These are phyloP conservation scores for Netelia melanura DNA, from an alignment of 2,888 invertebrate species.

Conservation along the genomic window DNA sequence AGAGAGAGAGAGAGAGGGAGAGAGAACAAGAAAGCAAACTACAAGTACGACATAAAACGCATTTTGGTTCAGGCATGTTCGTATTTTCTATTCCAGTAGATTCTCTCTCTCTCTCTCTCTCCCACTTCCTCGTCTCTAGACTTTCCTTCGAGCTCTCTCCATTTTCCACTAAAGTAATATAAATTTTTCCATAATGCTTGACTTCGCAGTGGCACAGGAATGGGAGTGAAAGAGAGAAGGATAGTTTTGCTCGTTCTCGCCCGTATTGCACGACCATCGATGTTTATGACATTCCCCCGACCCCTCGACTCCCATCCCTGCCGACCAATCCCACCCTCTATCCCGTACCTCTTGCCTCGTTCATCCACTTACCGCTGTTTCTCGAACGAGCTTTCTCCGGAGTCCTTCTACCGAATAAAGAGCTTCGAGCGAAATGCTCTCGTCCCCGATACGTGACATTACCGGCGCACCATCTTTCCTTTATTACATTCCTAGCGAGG, in stretches of 20 bases:
- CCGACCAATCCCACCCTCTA: neutral
- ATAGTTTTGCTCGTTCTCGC: slow-evolving; percentile 21
- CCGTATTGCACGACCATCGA: slow-evolving; percentile 24
- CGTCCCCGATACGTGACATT: slow-evolving; percentile 20
- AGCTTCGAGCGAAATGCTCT: slow-evolving; percentile 12
- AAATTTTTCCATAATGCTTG: slow-evolving; percentile 34
- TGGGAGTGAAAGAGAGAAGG: slow-evolving; percentile 10
- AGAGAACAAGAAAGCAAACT: neutral
- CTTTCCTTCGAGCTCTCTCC: slow-evolving; percentile 19
- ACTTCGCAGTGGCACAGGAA: neutral
- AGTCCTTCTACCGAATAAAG: slow-evolving; percentile 20
- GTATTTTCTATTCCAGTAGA: slow-evolving; percentile 54
- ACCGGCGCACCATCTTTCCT: slow-evolving; percentile 51
- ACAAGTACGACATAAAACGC: slow-evolving; percentile 4
- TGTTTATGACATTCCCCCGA: slow-evolving; percentile 40
- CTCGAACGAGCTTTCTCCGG: neutral
- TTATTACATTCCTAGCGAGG: slow-evolving; percentile 63
- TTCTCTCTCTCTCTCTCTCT: neutral
- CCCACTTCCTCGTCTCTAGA: neutral
- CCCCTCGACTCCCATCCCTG: slow-evolving; percentile 33
- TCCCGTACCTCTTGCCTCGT: neutral
- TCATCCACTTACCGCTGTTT: neutral
- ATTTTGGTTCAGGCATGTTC: slow-evolving; percentile 10
- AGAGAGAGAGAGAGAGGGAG: slow-evolving; percentile 16
- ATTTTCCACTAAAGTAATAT: slow-evolving; percentile 38